Conservation (phyloP, 2,113 vertebrate species). For the Calidris pygmaea region DNA sequence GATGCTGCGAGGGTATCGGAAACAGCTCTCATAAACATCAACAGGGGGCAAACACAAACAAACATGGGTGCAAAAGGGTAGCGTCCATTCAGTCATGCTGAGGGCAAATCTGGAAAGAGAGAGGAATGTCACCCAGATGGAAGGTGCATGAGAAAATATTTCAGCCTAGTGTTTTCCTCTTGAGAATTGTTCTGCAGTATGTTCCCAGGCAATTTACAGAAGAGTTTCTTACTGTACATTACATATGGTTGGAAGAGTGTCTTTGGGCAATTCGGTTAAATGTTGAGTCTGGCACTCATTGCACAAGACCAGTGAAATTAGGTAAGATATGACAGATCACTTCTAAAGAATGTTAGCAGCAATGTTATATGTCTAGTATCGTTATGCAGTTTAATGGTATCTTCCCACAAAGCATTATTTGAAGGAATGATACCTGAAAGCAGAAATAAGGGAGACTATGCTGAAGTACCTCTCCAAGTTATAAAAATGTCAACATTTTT, state of each 20-base stretch:
- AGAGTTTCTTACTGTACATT: background rate
- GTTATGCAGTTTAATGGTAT: background rate
- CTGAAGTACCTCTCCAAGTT: background rate
- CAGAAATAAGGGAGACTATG: background rate
- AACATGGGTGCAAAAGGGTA: slow-evolving; percentile 4
- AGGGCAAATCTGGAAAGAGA: slow-evolving; percentile 7
- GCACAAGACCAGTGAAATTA: background rate
- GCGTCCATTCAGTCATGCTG: background rate
- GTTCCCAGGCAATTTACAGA: slow-evolving; percentile 17
- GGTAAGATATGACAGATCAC: background rate
- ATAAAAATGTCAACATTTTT: background rate
- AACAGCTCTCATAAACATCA: slow-evolving; percentile 16
- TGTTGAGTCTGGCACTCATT: background rate
- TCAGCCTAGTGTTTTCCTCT: background rate
- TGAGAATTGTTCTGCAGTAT: background rate
- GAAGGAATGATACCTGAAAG: background rate
- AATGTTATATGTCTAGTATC: background rate
- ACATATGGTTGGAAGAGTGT: background rate
- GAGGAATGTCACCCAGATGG: slow-evolving; percentile 15
- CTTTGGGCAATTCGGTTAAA: background rate
- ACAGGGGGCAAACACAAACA: slow-evolving; percentile 36
- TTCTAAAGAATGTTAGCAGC: background rate
- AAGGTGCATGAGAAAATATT: slow-evolving; percentile 60
- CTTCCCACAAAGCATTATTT: background rate
- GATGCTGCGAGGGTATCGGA: background rate